These are phyloP conservation scores for Pterobdella sp. DNA, from an alignment of 2,888 invertebrate genomes.

Conservation along the genomic window DNA sequence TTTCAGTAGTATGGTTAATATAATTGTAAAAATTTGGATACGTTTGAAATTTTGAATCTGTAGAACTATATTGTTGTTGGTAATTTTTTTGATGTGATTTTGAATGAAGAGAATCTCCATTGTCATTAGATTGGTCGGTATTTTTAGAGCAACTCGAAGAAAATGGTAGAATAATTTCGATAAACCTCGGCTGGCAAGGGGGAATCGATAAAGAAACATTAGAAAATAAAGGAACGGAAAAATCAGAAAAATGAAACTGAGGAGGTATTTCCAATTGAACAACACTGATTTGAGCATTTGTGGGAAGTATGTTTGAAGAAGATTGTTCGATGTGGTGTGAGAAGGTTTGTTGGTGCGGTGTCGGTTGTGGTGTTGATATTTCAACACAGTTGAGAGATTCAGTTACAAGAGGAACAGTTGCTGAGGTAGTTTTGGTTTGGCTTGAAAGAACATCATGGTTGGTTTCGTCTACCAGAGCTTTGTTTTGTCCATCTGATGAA, in stretches of 20 bases:
- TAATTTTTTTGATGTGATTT: neutral
- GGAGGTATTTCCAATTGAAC: neutral
- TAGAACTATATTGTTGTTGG: neutral
- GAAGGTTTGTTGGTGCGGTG: neutral
- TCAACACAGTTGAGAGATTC: no score
- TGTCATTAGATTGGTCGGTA: neutral
- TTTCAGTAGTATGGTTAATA: neutral
- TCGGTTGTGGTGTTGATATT: neutral
- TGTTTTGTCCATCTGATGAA: no score
- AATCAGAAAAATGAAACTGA: constrained; percentile 25
- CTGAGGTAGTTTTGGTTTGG: no score
- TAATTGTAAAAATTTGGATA: neutral
- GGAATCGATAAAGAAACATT: constrained; percentile 42
- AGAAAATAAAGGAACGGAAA: constrained; percentile 18
- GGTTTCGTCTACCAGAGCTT: no score
- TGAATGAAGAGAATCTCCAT: constrained; percentile 53
- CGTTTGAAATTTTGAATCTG: neutral
- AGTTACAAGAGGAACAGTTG: no score
- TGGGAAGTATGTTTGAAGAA: no score
- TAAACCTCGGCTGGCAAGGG: constrained; percentile 40
- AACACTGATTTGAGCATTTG: no score
- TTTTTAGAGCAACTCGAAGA: neutral
- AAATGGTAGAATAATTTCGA: constrained; percentile 36
- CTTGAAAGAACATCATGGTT: no score
- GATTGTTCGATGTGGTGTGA: no score